Evolutionary conservation across 2,888 invertebrate species (phyloP).

Genomic region (Bruchidius siliquastri): DNA sequence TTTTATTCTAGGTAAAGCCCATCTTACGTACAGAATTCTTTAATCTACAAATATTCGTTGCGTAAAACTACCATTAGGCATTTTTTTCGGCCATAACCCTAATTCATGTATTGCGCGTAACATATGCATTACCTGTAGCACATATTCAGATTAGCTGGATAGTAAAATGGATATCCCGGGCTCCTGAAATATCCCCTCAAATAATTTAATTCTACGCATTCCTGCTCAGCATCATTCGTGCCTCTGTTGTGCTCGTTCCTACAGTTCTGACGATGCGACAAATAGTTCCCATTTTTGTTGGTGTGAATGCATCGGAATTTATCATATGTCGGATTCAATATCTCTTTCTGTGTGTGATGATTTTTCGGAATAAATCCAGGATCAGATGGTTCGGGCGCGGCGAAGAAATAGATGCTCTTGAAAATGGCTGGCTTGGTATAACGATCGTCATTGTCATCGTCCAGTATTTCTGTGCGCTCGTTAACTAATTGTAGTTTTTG

Average conservation of each 20-base stretch:
- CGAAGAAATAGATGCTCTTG: conserved; percentile 37
- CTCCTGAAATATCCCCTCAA: conserved; percentile 45
- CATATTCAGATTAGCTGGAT: conserved; percentile 43
- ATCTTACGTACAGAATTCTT: no score
- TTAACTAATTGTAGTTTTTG: conserved; percentile 28
- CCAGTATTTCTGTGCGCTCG: conserved; percentile 25
- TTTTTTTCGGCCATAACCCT: no score
- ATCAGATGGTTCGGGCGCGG: conserved; percentile 28
- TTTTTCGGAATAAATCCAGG: conserved; percentile 16
- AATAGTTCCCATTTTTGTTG: neutral
- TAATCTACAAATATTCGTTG: no score
- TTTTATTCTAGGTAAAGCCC: no score
- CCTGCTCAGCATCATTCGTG: conserved; percentile 12
- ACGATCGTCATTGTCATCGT: conserved; percentile 9
- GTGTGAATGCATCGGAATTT: neutral
- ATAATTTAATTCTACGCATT: conserved; percentile 38
- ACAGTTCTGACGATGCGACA: neutral
- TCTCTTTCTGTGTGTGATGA: conserved; percentile 6
- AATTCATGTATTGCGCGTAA: no score
- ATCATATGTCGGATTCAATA: neutral
- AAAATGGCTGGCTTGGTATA: conserved; percentile 15
- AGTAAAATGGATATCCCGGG: conserved; percentile 47
- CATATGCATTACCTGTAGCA: conserved; percentile 52
- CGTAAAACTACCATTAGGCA: no score
- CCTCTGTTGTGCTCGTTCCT: neutral